Conservation (phyloP, 2,797 vertebrate genomes). For the Xerus rutilus region DNA sequence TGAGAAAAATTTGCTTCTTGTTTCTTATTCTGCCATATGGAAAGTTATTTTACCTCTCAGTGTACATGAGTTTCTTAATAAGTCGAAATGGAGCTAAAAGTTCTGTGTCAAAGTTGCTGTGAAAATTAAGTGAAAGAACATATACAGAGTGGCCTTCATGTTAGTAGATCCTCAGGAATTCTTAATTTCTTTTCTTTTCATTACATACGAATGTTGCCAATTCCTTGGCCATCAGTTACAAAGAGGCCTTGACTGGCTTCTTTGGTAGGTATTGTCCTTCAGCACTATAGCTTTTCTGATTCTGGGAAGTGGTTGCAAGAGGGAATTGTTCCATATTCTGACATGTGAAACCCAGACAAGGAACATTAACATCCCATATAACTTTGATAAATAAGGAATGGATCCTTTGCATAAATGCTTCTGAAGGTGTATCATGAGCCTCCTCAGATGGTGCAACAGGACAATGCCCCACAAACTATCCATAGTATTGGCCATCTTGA, state of each 20-base stretch:
- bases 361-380: not conserved
- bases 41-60: not conserved
- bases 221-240: not conserved
- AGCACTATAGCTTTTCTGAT: not conserved
- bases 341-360: not conserved
- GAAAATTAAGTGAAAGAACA: not conserved
- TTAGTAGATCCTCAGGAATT: not conserved
- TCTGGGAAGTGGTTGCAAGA: not conserved
- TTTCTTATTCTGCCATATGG: constrained; percentile 7
- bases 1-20: not conserved
- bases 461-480: no score
- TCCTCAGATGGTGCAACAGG: not conserved
- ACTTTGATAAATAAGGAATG: not conserved
- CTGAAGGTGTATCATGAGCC: not conserved
- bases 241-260: not conserved
- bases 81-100: not conserved
- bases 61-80: not conserved
- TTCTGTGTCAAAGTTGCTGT: not conserved
- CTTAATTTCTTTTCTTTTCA: not conserved
- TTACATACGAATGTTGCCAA: not conserved
- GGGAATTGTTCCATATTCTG: not conserved
- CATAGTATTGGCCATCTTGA: not conserved
- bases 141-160: not conserved
- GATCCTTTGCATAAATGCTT: not conserved
- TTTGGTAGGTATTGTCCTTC: not conserved